phyloP scores from a whole-genome alignment of 2,888 invertebrate species.

The Loripinus fragilis region DNA sequence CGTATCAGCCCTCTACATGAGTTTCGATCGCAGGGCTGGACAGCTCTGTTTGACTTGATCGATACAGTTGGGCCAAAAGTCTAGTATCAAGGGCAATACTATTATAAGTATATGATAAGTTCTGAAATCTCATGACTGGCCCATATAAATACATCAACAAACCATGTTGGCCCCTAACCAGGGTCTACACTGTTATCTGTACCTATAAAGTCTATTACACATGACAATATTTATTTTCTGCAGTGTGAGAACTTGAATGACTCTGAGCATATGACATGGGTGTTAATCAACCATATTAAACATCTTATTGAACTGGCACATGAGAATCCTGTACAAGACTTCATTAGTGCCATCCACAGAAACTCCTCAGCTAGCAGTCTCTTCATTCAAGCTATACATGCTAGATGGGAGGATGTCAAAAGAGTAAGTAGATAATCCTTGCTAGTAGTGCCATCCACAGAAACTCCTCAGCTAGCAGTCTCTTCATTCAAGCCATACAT shows the following conservation, averaged over 20 bases:
- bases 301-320: slow-evolving; percentile 87
- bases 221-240: too few species aligned
- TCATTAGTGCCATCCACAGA: slow-evolving; percentile 87
- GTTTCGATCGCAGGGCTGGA: too few species aligned
- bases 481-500: slow-evolving; percentile 89
- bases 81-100: too few species aligned
- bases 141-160: too few species aligned
- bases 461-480: slow-evolving; percentile 88
- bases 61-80: too few species aligned
- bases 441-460: slow-evolving; percentile 87
- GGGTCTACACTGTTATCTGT: too few species aligned
- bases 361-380: slow-evolving; percentile 89
- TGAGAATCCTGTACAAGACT: slow-evolving; percentile 88
- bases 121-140: too few species aligned
- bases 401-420: slow-evolving; percentile 86
- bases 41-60: too few species aligned
- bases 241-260: slow-evolving; percentile 87
- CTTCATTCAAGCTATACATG: slow-evolving; percentile 89
- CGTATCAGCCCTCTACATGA: too few species aligned
- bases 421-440: slow-evolving; percentile 64
- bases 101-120: too few species aligned
- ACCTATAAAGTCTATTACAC: too few species aligned
- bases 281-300: slow-evolving; percentile 89
- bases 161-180: too few species aligned
- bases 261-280: slow-evolving; percentile 90